Evolutionary conservation across 2,797 vertebrate species (phyloP).

Genomic region (Artibeus jamaicensis): DNA sequence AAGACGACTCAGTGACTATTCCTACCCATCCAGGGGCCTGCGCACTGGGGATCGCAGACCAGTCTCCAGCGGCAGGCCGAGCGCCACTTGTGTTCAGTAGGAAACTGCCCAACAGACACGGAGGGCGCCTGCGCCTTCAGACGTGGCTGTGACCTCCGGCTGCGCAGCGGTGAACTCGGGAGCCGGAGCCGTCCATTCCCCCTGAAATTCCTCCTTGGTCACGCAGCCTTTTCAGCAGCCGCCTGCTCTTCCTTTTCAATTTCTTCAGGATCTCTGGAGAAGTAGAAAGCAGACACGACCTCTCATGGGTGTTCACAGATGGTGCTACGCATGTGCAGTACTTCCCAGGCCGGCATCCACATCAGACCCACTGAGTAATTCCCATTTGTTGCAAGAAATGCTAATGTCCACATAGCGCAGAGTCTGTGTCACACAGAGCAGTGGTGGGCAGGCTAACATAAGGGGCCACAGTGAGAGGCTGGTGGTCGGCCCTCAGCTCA

Average conservation of each 20-base stretch:
- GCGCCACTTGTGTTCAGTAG: not conserved
- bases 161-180: not conserved
- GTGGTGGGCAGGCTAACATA: not conserved
- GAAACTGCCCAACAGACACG: not conserved
- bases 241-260: not conserved
- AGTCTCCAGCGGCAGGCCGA: not conserved
- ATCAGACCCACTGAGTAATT: not conserved
- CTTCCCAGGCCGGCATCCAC: not conserved
- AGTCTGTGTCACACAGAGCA: not conserved
- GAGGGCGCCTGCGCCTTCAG: not conserved
- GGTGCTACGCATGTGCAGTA: not conserved
- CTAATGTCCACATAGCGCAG: not conserved
- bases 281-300: not conserved
- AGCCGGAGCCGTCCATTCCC: not conserved
- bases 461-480: not conserved
- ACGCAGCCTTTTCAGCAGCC: not conserved
- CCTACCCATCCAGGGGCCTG: not conserved
- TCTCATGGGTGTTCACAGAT: not conserved
- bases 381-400: not conserved
- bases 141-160: not conserved
- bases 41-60: not conserved
- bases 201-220: not conserved
- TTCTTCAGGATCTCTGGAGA: not conserved
- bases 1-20: not conserved
- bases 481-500: not conserved